These are phyloP conservation scores for Lasiurus borealis DNA, from an alignment of 2,113 vertebrate genomes.

Conservation along the genomic window DNA sequence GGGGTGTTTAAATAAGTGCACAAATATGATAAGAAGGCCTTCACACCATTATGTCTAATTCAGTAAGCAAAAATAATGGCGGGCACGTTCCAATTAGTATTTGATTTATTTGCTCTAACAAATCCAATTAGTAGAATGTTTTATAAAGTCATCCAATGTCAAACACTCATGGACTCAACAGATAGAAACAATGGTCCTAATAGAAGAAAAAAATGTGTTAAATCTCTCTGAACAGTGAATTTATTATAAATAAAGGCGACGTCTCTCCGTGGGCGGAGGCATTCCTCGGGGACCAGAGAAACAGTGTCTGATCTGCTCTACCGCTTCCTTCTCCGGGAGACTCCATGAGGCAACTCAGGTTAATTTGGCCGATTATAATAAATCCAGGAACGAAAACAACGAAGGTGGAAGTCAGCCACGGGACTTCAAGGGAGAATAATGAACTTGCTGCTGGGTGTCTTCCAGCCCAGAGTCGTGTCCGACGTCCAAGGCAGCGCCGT, in stretches of 20 bases:
- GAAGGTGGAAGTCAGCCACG: slow-evolving; percentile 31
- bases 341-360: not conserved
- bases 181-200: slow-evolving; percentile 78
- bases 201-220: slow-evolving; percentile 64
- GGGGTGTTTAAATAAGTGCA: slow-evolving; percentile 91
- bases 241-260: slow-evolving; percentile 73
- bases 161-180: slow-evolving; percentile 83
- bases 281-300: slow-evolving; percentile 28
- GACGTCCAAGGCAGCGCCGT: not conserved
- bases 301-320: slow-evolving; percentile 31
- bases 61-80: slow-evolving; percentile 92
- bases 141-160: slow-evolving; percentile 92
- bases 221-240: slow-evolving; percentile 52
- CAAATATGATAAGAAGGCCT: slow-evolving; percentile 91
- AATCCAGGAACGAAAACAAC: slow-evolving; percentile 30
- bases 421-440: slow-evolving; percentile 43
- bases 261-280: slow-evolving; percentile 48
- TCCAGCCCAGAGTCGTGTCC: not conserved
- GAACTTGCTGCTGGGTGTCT: slow-evolving; percentile 33
- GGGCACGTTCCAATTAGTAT: slow-evolving; percentile 89
- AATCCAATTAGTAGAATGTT: slow-evolving; percentile 90
- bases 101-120: slow-evolving; percentile 92
- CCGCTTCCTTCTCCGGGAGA: not conserved
- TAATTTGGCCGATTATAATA: not conserved
- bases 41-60: slow-evolving; percentile 88